Base-by-base conservation (phyloP, 2,113 vertebrate genomes). In the Erythrocercus mccallii region DNA sequence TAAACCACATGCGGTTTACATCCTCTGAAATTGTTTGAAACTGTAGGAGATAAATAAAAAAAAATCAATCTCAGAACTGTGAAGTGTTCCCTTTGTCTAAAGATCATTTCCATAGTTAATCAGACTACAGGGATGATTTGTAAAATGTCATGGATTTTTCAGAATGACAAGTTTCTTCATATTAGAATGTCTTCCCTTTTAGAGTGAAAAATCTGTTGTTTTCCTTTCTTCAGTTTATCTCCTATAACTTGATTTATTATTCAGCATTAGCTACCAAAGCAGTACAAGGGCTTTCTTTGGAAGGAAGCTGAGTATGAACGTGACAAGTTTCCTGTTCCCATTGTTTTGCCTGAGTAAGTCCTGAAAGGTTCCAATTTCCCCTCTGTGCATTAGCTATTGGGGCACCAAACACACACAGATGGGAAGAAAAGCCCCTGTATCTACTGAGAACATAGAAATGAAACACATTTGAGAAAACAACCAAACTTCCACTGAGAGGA, bases 31-130 rank as follows among this genome's bases (percentile, higher is more conserved):
- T 66, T 66, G 15, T 74, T 91, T 88, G 77, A 76, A 31, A 80
- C 31, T 61, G 28, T 14, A n/a, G 47, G n/a, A 70, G 77, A 76
- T 78, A 92, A 93, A 73, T 25, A 83, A 35, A n/a, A 85, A 90
- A 37, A 6, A 23, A 66, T n/a, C 31, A 81, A 61, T 53, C 18
- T 84, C n/a, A 90, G 77, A 96, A 88, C n/a, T 88, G 53, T 81
- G 87, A 81, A 86, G 71, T 80, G 10, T 58, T 94, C 27, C 9
- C 16, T 89, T 78, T 89, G 27, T 71, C 42, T 91, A 77, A 89
- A 91, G 38, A 72, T 54, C 10, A 85, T 94, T 94, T 94, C n/a
- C 86, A 81, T 76, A 81, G 81, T 89, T 81, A 79, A 84, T 76
- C 62, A 79, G 30, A 51, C 35, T 73, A 56, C 3, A 66, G 38